phyloP scores from a whole-genome alignment of 1,140 invertebrate genomes.

The Leucophenga varia region DNA sequence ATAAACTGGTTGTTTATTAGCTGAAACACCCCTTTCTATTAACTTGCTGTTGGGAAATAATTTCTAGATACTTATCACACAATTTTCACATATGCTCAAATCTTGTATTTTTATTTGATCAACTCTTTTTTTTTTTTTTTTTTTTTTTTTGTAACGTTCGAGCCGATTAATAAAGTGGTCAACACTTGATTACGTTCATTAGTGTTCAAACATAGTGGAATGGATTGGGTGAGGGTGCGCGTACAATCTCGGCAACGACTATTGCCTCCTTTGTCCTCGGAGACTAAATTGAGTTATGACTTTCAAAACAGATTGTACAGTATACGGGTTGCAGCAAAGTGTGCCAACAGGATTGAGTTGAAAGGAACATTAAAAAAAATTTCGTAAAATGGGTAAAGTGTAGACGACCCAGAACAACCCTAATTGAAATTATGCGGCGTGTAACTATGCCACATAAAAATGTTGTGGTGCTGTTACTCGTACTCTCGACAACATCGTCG shows the following conservation, averaged over 20 bases:
- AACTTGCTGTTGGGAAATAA: no score
- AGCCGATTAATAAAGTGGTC: conserved; percentile 42
- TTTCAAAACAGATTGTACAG: conserved; percentile 34
- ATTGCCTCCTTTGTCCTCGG: background rate
- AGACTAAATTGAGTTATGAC: conserved; percentile 35
- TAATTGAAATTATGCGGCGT: conserved; percentile 51
- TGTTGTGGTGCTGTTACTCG: no score
- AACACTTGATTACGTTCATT: conserved; percentile 29
- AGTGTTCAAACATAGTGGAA: conserved; percentile 2
- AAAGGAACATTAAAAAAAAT: no score
- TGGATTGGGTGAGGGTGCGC: background rate
- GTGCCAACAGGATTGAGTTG: no score
- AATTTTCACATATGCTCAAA: conserved; percentile 19
- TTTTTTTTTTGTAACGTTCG: background rate
- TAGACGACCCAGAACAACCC: conserved; percentile 35
- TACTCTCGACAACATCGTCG: no score
- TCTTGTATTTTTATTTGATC: conserved; percentile 28
- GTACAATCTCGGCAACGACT: background rate
- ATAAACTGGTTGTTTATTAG: no score
- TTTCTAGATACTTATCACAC: no score
- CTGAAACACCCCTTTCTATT: no score
- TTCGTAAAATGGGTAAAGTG: no score
- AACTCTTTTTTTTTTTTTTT: no score
- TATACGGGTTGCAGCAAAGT: no score
- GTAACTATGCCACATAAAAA: no score